phyloP scores from a whole-genome alignment of 1,140 invertebrate species.

The Neuroterus valhalla region DNA sequence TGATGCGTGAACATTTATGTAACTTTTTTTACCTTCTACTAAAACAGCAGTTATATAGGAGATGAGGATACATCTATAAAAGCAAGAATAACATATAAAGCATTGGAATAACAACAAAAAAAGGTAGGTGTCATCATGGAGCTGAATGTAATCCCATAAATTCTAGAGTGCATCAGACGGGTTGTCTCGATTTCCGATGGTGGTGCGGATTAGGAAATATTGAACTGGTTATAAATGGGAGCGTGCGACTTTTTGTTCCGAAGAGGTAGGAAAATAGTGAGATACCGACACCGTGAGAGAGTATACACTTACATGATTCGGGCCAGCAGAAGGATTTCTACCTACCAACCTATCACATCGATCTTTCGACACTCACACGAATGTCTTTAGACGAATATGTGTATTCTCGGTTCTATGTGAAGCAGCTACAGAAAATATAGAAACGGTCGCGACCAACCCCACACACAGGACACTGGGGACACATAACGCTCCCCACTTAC shows the following conservation, averaged over 20 bases:
- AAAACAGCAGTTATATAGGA: too few species aligned
- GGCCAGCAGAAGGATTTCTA: background rate
- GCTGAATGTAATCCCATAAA: background rate
- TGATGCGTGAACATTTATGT: too few species aligned
- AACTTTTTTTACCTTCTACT: too few species aligned
- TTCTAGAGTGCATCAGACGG: background rate
- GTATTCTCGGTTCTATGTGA: background rate
- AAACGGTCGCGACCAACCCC: constrained; percentile 61
- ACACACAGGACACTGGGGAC: constrained; percentile 75
- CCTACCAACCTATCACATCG: constrained; percentile 22
- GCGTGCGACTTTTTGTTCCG: background rate
- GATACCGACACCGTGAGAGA: background rate
- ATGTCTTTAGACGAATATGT: constrained; percentile 14
- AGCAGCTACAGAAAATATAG: constrained; percentile 42
- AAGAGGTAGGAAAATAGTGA: constrained; percentile 1
- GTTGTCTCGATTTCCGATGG: background rate
- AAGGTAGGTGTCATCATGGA: background rate
- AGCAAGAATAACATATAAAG: background rate
- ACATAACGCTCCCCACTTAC: constrained; percentile 76
- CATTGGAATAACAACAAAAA: too few species aligned
- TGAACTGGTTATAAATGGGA: constrained; percentile 32
- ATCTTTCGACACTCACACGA: constrained; percentile 21
- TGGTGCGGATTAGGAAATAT: constrained; percentile 34
- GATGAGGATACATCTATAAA: background rate
- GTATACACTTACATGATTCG: background rate